These are phyloP conservation scores for Sinosuthora webbiana DNA, from an alignment of 2,113 vertebrate genomes.

Conservation along the genomic window DNA sequence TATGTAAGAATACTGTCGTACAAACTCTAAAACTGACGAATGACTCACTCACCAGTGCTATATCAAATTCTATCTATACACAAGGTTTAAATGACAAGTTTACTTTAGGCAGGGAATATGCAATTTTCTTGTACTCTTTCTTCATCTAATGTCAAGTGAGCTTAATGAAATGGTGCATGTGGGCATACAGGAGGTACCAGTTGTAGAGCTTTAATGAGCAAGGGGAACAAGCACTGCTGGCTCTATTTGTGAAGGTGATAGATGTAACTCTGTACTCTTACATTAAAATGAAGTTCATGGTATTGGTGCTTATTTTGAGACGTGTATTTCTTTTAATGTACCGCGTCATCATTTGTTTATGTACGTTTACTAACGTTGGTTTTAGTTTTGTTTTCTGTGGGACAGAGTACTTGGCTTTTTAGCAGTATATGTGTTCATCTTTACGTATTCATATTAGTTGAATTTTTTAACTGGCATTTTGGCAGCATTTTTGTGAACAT, in stretches of 20 bases:
- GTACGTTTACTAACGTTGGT: neutral
- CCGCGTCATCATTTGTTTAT: neutral
- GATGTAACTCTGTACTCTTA: neutral
- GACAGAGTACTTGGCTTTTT: neutral
- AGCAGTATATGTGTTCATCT: neutral
- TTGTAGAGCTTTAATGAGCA: conserved; percentile 38
- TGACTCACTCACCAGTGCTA: conserved; percentile 40
- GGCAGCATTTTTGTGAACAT: neutral
- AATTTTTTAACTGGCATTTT: neutral
- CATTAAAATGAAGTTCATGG: neutral
- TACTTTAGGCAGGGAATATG: conserved; percentile 63
- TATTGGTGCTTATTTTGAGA: neutral
- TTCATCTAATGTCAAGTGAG: conserved; percentile 55
- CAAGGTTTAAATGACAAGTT: conserved; percentile 65
- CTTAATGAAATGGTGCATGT: conserved; percentile 53
- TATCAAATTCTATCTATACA: conserved; percentile 65
- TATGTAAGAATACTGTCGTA: conserved; percentile 63
- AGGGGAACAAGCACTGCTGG: neutral
- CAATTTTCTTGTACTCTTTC: conserved; percentile 65
- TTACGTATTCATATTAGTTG: neutral
- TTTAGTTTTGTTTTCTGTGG: neutral
- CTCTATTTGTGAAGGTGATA: neutral
- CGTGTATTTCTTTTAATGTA: neutral
- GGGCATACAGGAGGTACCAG: conserved; percentile 55
- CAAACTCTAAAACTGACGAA: conserved; percentile 60